These are phyloP conservation scores for Neoitamus cyanurus DNA, from an alignment of 2,888 invertebrate species.

Conservation along the genomic window DNA sequence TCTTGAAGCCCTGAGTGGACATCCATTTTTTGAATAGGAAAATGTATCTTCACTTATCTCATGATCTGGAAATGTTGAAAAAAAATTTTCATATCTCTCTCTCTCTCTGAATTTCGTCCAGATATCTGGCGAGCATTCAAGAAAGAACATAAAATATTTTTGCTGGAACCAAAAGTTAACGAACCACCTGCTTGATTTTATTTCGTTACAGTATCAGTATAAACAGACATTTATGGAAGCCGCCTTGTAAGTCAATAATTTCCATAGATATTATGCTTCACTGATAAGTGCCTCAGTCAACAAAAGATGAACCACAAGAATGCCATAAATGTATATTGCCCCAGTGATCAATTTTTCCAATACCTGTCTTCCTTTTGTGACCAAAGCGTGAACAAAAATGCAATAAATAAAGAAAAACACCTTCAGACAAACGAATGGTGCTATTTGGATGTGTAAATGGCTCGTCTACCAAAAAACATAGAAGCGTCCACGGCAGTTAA, in stretches of 20 bases:
- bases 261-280: neutral
- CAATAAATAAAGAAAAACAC: neutral
- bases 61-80: neutral
- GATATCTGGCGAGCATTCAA: neutral
- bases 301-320: neutral
- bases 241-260: neutral
- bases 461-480: neutral
- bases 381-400: constrained; percentile 28
- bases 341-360: neutral
- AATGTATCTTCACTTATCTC: neutral
- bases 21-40: neutral
- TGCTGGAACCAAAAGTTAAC: neutral
- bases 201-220: neutral
- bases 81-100: neutral
- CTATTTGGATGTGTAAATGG: constrained; percentile 21
- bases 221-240: neutral
- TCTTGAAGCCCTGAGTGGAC: neutral
- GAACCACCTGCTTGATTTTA: neutral
- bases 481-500: neutral
- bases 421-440: neutral
- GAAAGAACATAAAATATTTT: neutral
- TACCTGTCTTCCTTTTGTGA: neutral
- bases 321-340: neutral
- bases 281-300: neutral
- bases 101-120: too few species aligned